Evolutionary conservation across 2,113 vertebrate genomes (phyloP).

Genomic region (Coracopsis vasa): DNA sequence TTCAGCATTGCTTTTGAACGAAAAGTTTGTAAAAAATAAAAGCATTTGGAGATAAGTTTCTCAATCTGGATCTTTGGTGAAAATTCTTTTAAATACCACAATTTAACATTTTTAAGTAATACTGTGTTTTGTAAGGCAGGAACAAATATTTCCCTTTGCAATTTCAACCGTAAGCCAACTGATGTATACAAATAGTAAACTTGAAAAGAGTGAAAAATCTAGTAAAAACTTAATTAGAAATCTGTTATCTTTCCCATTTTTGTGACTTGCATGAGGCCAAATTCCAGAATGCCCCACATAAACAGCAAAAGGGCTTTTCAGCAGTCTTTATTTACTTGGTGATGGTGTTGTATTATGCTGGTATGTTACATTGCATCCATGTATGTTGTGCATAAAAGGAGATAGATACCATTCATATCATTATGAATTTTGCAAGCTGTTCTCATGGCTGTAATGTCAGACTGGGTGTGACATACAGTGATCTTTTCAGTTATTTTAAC

Average conservation of each 20-base stretch:
- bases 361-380: neutral
- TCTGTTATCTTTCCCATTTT: neutral
- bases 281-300: neutral
- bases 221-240: neutral
- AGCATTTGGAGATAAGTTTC: neutral
- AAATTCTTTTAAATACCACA: neutral
- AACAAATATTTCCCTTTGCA: neutral
- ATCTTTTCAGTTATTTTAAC: neutral
- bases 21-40: neutral
- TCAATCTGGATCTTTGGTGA: neutral
- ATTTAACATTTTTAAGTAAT: neutral
- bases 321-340: neutral
- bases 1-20: neutral
- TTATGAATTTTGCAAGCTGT: neutral
- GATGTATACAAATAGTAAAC: neutral
- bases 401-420: neutral
- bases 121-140: neutral
- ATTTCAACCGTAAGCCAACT: neutral
- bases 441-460: neutral
- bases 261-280: neutral
- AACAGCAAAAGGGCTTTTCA: neutral
- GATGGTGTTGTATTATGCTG: neutral
- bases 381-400: neutral
- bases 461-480: neutral
- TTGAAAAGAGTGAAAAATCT: neutral